Evolutionary conservation across 2,113 vertebrate species (phyloP).

Genomic region (Takifugu flavidus): DNA sequence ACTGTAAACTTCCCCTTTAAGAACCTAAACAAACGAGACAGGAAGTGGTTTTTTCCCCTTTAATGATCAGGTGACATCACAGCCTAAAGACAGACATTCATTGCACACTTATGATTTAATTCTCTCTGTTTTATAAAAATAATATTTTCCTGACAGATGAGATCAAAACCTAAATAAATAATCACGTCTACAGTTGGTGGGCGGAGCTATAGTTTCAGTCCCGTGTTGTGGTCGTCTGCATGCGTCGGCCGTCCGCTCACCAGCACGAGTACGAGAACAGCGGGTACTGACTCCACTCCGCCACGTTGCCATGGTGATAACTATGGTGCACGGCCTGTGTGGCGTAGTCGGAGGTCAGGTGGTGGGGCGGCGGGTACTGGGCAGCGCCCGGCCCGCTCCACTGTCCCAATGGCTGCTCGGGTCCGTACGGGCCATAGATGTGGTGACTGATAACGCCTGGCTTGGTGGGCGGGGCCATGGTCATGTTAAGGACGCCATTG

Average conservation of each 20-base stretch:
- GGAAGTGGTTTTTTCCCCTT: background rate
- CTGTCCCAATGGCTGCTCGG: conserved; percentile 79
- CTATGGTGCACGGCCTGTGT: conserved; percentile 76
- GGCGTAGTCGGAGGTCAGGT: conserved; percentile 80
- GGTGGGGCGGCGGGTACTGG: conserved; percentile 77
- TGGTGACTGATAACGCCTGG: conserved; percentile 73
- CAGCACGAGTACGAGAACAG: conserved; percentile 89
- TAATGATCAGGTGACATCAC: conserved; percentile 44
- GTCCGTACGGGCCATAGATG: conserved; percentile 76
- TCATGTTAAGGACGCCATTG: conserved; percentile 76
- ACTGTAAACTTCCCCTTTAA: no score
- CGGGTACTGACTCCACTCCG: conserved; percentile 88
- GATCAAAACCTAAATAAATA: conserved; percentile 77
- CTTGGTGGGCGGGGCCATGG: conserved; percentile 72
- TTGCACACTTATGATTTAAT: conserved; percentile 47
- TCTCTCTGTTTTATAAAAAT: conserved; percentile 69
- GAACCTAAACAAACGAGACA: conserved; percentile 61
- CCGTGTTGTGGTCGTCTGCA: background rate
- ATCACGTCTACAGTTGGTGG: conserved; percentile 33
- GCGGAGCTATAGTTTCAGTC: background rate
- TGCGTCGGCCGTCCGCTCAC: conserved; percentile 59
- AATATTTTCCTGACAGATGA: conserved; percentile 57
- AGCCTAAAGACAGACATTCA: conserved; percentile 48
- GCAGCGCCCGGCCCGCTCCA: conserved; percentile 78
- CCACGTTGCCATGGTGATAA: conserved; percentile 79